phyloP scores from a whole-genome alignment of 2,888 invertebrate species.

The Agrilus cyanescens region DNA sequence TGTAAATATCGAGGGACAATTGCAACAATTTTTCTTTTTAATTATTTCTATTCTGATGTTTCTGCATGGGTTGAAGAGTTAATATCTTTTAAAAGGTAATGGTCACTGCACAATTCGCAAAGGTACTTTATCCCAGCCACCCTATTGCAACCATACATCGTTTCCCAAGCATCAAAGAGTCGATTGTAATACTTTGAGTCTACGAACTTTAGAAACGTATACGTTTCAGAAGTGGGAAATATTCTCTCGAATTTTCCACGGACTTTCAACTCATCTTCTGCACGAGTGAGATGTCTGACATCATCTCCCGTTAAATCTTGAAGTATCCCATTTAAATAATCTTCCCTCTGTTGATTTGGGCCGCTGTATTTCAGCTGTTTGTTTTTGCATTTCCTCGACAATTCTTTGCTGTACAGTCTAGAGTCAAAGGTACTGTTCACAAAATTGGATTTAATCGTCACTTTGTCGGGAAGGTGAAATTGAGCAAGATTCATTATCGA shows the following conservation, averaged over 20 bases:
- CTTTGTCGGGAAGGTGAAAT: conserved; percentile 61
- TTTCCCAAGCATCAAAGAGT: conserved; percentile 86
- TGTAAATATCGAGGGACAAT: too few species aligned
- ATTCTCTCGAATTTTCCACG: conserved; percentile 62
- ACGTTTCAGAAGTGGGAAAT: conserved; percentile 66
- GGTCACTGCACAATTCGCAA: neutral
- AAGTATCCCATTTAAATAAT: conserved; percentile 70
- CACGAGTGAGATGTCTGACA: conserved; percentile 68
- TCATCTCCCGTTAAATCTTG: conserved; percentile 84
- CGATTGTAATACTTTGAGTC: conserved; percentile 88
- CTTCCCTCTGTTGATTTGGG: conserved; percentile 15
- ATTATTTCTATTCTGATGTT: too few species aligned
- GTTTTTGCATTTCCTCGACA: conserved; percentile 41
- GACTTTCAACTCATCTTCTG: conserved; percentile 77
- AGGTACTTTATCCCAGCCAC: conserved; percentile 40
- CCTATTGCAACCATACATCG: conserved; percentile 56
- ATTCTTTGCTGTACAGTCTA: conserved; percentile 43
- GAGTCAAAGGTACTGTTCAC: conserved; percentile 44
- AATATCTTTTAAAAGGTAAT: too few species aligned
- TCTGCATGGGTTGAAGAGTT: too few species aligned
- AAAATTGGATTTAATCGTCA: conserved; percentile 18
- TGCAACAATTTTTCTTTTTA: too few species aligned
- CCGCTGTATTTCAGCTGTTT: neutral
- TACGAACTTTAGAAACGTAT: conserved; percentile 72
- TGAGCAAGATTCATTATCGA: conserved; percentile 89